These are phyloP conservation scores for Euglossa dilemma DNA, from an alignment of 1,140 invertebrate species.

Conservation along the genomic window DNA sequence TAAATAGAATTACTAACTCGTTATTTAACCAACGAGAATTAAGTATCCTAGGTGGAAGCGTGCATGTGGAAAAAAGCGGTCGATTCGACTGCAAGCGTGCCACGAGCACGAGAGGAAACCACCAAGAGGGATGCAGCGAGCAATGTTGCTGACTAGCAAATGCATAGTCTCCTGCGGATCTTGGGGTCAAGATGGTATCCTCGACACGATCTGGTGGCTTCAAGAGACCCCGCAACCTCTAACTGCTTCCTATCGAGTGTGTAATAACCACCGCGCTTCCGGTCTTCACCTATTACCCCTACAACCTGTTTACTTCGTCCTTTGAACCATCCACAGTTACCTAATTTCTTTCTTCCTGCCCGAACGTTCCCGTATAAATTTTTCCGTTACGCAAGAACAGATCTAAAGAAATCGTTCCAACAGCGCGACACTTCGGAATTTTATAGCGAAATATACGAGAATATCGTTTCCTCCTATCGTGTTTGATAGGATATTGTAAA, in stretches of 20 bases:
- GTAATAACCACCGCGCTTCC: slow-evolving; percentile 10
- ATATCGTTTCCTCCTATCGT: too few species aligned
- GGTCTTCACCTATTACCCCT: neutral
- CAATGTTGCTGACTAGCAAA: slow-evolving; percentile 48
- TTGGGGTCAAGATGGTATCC: slow-evolving; percentile 59
- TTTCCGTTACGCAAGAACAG: too few species aligned
- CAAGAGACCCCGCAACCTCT: slow-evolving; percentile 18
- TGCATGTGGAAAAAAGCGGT: slow-evolving; percentile 2
- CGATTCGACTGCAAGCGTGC: neutral
- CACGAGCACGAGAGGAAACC: neutral
- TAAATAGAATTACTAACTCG: neutral
- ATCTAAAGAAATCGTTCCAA: too few species aligned
- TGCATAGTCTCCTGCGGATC: slow-evolving; percentile 51
- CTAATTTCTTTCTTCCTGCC: too few species aligned
- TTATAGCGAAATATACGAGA: too few species aligned
- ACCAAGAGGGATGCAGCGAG: slow-evolving; percentile 11
- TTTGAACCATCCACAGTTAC: too few species aligned
- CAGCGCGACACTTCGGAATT: too few species aligned
- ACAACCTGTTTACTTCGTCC: too few species aligned
- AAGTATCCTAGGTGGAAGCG: neutral
- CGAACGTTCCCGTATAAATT: too few species aligned
- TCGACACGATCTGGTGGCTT: slow-evolving; percentile 22
- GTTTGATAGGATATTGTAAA: too few species aligned
- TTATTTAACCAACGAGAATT: neutral
- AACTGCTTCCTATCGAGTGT: neutral